Evolutionary conservation across 2,113 vertebrate species (phyloP).

Genomic region (Morphnarchus princeps): DNA sequence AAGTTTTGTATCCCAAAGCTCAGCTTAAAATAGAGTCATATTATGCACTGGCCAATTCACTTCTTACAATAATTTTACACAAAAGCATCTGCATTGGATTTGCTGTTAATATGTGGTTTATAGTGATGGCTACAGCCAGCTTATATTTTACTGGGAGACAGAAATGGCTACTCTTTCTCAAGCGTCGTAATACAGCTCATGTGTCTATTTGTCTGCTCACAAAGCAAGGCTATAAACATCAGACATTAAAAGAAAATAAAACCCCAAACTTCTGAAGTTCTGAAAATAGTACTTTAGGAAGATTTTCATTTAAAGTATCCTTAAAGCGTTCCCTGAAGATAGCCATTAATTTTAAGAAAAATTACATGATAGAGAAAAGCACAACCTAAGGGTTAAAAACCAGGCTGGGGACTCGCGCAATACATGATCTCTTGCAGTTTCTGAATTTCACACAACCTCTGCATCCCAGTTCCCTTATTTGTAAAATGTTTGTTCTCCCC

Average conservation of each 20-base stretch:
- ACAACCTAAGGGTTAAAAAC: not conserved
- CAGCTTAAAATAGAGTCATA: not conserved
- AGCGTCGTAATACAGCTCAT: not conserved
- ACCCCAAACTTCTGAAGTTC: not conserved
- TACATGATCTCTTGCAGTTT: not conserved
- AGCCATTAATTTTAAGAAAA: not conserved
- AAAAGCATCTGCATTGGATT: fast-evolving
- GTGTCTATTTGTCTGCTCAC: not conserved
- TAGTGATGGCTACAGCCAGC: not conserved
- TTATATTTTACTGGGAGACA: not conserved
- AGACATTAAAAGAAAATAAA: not conserved
- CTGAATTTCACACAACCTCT: not conserved
- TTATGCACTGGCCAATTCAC: not conserved
- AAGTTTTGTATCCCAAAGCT: not conserved
- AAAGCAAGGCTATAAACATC: not conserved
- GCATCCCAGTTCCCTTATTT: not conserved
- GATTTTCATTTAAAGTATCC: not conserved
- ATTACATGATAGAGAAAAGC: not conserved
- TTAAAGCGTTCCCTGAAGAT: not conserved
- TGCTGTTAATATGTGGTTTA: not conserved
- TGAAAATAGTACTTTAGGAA: not conserved
- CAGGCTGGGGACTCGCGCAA: not conserved
- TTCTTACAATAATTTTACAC: not conserved
- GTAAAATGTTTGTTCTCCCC: not conserved
- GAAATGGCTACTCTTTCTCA: not conserved